Evolutionary conservation across 2,888 invertebrate species (phyloP), one percentile per base, ranked within the genome.

Genomic region (Harpagoxenus sublaevis): DNA sequence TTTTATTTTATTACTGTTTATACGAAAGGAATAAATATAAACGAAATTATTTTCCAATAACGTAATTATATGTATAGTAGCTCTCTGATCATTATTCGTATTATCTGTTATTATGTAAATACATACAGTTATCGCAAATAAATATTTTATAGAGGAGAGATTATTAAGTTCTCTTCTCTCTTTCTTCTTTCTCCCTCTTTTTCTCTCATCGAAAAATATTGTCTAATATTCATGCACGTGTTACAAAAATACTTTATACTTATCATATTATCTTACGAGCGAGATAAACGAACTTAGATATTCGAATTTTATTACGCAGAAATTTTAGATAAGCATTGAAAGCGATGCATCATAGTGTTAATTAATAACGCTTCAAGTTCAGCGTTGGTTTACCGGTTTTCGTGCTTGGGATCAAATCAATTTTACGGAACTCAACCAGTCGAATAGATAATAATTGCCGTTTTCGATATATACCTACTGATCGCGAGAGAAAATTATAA

Each of bases 381-480:
- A 63, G n/a, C 78, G 12, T 66, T 79, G 23, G 6, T 79, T 70
- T 57, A 45, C 68, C 31, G n/a, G 5, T 55, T 78, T 55, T 68
- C 15, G 42, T 39, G 68, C 35, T 45, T 15, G 57, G 28, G 15
- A 53, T 57, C 23, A 57, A 70, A 79, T 79, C 45, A 68, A 35
- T 79, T 79, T 79, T 57, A 68, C 23, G 12, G 31, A 23, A 57
- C 35, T 70, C 31, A 66, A 66, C 28, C 57, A 48, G 12, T 70
- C 15, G 57, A 18, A 60, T 79, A 68, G 60, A 70, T 79, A 79
- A 70, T 79, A 35, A 79, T 70, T 60, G 10, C 35, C 31, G 18
- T 66, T 78, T 77, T 66, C 53, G 12, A 48, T 42, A 42, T 78
- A 55, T 15, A 60, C n/a, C n/a, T n/a, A n/a, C 2, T 6, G 57